Evolutionary conservation across 2,888 invertebrate species (phyloP).

Genomic region (Ischnus inquisitorius): DNA sequence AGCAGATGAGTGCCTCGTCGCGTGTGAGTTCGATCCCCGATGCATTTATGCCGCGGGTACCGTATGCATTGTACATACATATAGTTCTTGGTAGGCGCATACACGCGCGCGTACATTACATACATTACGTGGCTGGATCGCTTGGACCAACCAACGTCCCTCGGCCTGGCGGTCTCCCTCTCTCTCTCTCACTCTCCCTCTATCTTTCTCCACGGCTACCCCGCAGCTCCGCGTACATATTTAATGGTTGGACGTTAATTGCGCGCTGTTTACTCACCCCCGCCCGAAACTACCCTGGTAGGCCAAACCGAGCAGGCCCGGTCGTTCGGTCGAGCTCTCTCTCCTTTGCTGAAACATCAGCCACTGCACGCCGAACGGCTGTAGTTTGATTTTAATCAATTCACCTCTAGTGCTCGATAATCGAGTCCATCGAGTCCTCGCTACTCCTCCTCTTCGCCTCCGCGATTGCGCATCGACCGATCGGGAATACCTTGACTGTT

Average conservation of each 20-base stretch:
- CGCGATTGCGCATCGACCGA: constrained; percentile 20
- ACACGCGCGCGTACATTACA: constrained; percentile 71
- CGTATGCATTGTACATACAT: constrained; percentile 70
- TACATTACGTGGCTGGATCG: constrained; percentile 30
- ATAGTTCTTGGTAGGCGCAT: constrained; percentile 57
- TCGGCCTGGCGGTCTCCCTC: not conserved
- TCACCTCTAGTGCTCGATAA: constrained; percentile 78
- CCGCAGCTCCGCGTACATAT: constrained; percentile 79
- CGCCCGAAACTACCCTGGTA: constrained; percentile 74
- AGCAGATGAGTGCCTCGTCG: constrained; percentile 78
- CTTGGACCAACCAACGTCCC: constrained; percentile 17
- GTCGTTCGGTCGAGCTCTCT: constrained; percentile 60
- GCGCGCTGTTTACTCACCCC: constrained; percentile 82
- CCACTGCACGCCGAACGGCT: constrained; percentile 68
- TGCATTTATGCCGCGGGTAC: constrained; percentile 78
- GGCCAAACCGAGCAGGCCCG: constrained; percentile 44
- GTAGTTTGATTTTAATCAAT: constrained; percentile 83
- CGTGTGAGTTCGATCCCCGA: constrained; percentile 80
- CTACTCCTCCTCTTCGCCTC: constrained; percentile 33
- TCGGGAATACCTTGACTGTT: constrained; percentile 23
- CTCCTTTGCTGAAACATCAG: constrained; percentile 68
- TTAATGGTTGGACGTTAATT: constrained; percentile 84
- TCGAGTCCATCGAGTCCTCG: constrained; percentile 71
- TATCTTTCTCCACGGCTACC: constrained; percentile 18
- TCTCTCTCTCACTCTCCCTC: constrained; percentile 38